A percentile compares a stretch with the other conserved stretches of the same genome.
Conservation (phyloP, 2,888 invertebrate species). For the Poecilobothrus nobilitatus region DNA sequence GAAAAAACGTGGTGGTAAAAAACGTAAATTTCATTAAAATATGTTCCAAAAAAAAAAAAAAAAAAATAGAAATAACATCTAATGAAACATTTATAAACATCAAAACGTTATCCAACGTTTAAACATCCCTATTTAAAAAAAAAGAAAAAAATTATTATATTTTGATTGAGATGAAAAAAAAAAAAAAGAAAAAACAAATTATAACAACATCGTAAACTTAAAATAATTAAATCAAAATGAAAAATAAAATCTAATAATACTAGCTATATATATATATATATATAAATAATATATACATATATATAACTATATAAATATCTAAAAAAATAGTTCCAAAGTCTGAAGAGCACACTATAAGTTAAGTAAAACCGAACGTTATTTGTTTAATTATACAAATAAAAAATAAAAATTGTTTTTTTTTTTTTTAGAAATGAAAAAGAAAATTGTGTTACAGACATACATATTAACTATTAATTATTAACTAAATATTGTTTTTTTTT, state of each 20-base stretch:
- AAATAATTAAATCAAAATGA: background rate
- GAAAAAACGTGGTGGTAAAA: constrained; percentile 46
- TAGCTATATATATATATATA: too few relatives aligned
- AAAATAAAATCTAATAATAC: background rate
- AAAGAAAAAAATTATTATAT: constrained; percentile 9
- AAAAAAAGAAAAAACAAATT: too few relatives aligned
- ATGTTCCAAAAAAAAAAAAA: constrained; percentile 4
- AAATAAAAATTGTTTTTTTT: background rate
- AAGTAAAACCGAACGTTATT: background rate
- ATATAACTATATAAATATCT: background rate
- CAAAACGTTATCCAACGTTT: background rate
- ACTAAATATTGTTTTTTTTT: background rate
- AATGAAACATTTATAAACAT: background rate
- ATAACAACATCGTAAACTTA: background rate
- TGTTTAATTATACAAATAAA: background rate
- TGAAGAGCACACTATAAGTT: constrained; percentile 18
- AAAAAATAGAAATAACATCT: constrained; percentile 8
- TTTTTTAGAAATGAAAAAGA: background rate
- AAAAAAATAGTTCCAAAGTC: constrained; percentile 17
- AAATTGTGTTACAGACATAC: constrained; percentile 2
- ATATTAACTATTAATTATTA: background rate
- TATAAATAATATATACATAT: too few relatives aligned
- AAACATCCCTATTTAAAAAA: background rate
- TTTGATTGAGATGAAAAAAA: constrained; percentile 14
- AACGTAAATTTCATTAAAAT: constrained; percentile 44